Evolutionary conservation across 2,797 vertebrate species (phyloP).

Genomic region (Rhynchonycteris naso): DNA sequence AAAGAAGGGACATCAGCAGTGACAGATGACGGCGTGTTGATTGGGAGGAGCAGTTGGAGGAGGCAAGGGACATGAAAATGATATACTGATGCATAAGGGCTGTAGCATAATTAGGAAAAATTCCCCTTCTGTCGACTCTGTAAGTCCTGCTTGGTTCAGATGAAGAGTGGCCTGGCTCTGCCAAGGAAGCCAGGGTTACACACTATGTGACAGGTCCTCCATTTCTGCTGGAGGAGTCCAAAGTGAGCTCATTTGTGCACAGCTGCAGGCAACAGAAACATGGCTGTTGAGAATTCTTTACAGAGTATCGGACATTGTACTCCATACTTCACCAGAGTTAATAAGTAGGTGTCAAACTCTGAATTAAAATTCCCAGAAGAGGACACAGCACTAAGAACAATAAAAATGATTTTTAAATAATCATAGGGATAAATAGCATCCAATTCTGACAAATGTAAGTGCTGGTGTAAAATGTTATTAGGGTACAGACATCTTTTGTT

Average conservation of each 20-base stretch:
- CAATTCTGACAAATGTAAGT: conserved; percentile 90
- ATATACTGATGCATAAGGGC: conserved; percentile 56
- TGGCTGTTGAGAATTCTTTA: conserved; percentile 87
- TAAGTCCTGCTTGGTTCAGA: not conserved
- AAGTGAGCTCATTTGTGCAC: conserved; percentile 87
- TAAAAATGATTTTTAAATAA: conserved; percentile 93
- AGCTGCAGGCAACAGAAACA: conserved; percentile 88
- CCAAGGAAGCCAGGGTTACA: conserved; percentile 75
- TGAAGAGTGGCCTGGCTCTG: not conserved
- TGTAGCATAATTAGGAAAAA: conserved; percentile 61
- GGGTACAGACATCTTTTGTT: conserved; percentile 90
- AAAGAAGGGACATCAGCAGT: conserved; percentile 49
- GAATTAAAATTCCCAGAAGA: conserved; percentile 91
- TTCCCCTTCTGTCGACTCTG: conserved; percentile 45
- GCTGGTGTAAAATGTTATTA: conserved; percentile 90
- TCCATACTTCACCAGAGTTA: conserved; percentile 89
- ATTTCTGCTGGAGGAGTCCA: conserved; percentile 83
- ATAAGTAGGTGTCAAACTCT: conserved; percentile 92
- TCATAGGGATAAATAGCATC: conserved; percentile 90
- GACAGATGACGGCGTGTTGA: conserved; percentile 70
- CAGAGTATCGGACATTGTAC: conserved; percentile 86
- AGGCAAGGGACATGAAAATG: conserved; percentile 66
- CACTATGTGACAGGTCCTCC: conserved; percentile 60
- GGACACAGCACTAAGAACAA: conserved; percentile 90
- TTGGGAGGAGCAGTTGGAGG: conserved; percentile 64